Conservation (phyloP, 2,888 invertebrate species). For the Chrysomela aeneicollis region DNA sequence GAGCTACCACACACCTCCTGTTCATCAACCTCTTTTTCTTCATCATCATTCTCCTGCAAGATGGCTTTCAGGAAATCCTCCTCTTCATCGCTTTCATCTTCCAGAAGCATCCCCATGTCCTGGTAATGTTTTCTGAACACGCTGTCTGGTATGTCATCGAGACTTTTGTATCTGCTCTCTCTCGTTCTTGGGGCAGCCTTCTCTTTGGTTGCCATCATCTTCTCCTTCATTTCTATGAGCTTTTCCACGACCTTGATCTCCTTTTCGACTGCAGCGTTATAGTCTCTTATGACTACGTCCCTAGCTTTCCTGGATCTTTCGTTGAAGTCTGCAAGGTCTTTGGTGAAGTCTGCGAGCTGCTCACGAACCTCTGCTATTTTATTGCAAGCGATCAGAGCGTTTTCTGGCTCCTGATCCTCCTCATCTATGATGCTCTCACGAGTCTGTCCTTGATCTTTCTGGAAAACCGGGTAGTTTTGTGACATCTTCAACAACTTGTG, state of each 20-base stretch:
- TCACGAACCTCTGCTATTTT: slow-evolving; percentile 46
- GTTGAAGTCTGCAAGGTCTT: slow-evolving; percentile 45
- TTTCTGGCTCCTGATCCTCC: slow-evolving; percentile 31
- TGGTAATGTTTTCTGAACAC: slow-evolving; percentile 41
- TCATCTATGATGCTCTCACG: slow-evolving; percentile 18
- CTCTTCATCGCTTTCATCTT: slow-evolving; percentile 29
- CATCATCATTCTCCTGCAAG: slow-evolving; percentile 20
- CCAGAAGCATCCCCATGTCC: slow-evolving; percentile 44
- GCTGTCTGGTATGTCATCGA: slow-evolving; percentile 24
- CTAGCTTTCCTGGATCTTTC: slow-evolving; percentile 38
- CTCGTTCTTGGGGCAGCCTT: background rate
- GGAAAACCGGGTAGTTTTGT: slow-evolving; percentile 42
- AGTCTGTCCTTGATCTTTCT: slow-evolving; percentile 39
- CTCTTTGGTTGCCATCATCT: slow-evolving; percentile 22
- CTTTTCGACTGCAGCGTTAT: slow-evolving; percentile 49
- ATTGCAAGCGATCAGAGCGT: slow-evolving; percentile 43
- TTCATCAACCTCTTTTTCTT: slow-evolving; percentile 20
- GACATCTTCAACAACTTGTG: slow-evolving; percentile 45
- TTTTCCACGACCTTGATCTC: slow-evolving; percentile 44
- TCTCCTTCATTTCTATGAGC: slow-evolving; percentile 34
- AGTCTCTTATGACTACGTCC: slow-evolving; percentile 49
- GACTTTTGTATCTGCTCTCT: slow-evolving; percentile 19
- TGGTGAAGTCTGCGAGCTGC: slow-evolving; percentile 46
- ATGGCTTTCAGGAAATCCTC: slow-evolving; percentile 20
- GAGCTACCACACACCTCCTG: background rate